Evolutionary conservation across 2,888 invertebrate species (phyloP).

Genomic region (Liposcelis brunnea): DNA sequence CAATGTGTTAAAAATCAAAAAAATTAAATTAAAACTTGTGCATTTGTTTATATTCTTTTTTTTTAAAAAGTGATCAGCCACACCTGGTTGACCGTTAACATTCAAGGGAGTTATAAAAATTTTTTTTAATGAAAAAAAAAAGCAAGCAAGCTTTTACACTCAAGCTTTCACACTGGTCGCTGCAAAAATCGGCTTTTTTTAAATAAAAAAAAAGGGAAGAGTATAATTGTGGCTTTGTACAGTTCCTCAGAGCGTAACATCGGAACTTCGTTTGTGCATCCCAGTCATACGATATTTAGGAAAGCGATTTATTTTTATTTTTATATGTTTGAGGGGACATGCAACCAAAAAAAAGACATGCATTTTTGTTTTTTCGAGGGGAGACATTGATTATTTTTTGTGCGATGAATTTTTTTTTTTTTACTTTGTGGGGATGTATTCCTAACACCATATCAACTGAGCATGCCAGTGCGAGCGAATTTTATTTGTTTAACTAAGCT

Average conservation of each 20-base stretch:
- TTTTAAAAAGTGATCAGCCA: not conserved
- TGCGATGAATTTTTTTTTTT: too few relatives aligned
- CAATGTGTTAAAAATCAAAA: too few relatives aligned
- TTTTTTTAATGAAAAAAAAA: slow-evolving; percentile 7
- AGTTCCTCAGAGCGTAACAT: not conserved
- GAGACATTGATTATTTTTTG: too few relatives aligned
- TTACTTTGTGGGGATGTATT: too few relatives aligned
- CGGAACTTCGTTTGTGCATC: slow-evolving; percentile 12
- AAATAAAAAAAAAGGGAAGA: not conserved
- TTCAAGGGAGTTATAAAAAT: not conserved
- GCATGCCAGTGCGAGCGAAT: too few relatives aligned
- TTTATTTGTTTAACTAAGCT: too few relatives aligned
- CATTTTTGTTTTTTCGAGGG: too few relatives aligned
- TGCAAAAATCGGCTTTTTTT: not conserved
- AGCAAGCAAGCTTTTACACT: slow-evolving; percentile 13
- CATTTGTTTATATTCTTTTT: too few relatives aligned
- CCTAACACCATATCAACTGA: too few relatives aligned
- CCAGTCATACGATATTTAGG: slow-evolving; percentile 10
- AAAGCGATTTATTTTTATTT: slow-evolving; percentile 15
- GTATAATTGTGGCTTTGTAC: not conserved
- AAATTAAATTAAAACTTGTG: too few relatives aligned
- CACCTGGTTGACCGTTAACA: too few relatives aligned
- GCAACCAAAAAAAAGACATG: slow-evolving; percentile 21
- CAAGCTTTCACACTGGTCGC: slow-evolving; percentile 9
- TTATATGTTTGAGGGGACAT: slow-evolving; percentile 21